Evolutionary conservation across 2,113 vertebrate species (phyloP).

Genomic region (Phylloscopus whistleri): DNA sequence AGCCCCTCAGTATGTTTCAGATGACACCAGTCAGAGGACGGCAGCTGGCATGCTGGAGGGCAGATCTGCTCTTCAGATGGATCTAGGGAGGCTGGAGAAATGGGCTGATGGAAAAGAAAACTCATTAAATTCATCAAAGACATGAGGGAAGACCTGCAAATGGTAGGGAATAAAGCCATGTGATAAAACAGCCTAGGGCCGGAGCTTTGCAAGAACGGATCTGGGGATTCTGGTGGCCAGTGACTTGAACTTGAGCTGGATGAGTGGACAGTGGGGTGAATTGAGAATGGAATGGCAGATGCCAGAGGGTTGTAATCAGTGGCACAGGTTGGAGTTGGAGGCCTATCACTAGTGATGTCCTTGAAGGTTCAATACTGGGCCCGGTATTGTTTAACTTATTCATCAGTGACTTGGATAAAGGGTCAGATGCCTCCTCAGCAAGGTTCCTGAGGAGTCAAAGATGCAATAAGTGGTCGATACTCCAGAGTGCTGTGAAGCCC

Average conservation of each 20-base stretch:
- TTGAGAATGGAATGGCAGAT: background rate
- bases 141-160: background rate
- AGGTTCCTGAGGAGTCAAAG: background rate
- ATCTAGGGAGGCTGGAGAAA: background rate
- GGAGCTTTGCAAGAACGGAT: background rate
- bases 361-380: background rate
- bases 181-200: background rate
- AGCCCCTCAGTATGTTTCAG: background rate
- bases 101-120: background rate
- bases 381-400: rapidly evolving
- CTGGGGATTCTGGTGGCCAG: background rate
- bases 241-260: background rate
- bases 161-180: background rate
- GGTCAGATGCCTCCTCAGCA: background rate
- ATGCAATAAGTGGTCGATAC: rapidly evolving
- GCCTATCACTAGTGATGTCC: background rate
- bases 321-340: background rate
- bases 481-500: background rate
- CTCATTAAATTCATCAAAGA: background rate
- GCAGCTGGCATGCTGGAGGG: background rate
- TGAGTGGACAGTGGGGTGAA: background rate
- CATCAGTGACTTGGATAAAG: background rate
- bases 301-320: background rate
- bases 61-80: background rate
- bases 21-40: background rate